Percentiles rank a stretch among this genome's conserved stretches.
Conservation (phyloP, 2,888 invertebrate genomes). For the Pyrrhia umbra region DNA sequence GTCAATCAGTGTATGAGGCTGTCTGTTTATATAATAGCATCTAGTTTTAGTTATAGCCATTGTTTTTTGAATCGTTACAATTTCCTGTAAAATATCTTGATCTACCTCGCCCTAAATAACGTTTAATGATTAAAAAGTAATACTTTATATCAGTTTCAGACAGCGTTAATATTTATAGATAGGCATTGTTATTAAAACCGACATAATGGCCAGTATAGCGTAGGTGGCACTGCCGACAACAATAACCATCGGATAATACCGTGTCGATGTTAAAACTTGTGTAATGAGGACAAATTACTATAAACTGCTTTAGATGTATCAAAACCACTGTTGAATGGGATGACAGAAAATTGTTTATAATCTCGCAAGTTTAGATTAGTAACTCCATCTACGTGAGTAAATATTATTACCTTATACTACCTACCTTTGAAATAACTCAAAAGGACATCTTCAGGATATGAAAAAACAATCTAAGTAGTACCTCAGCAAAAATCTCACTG, state of each 20-base stretch:
- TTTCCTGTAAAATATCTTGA: not conserved
- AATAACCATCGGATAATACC: conserved; percentile 59
- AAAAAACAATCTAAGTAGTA: not conserved
- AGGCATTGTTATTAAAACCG: conserved; percentile 28
- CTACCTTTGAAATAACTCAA: too few species aligned
- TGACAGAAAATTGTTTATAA: not conserved
- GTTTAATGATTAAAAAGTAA: conserved; percentile 51
- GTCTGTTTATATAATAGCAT: too few species aligned
- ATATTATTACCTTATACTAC: not conserved
- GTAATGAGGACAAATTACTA: conserved; percentile 60
- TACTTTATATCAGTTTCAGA: conserved; percentile 45
- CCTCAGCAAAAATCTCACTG: not conserved
- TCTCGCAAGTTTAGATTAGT: not conserved
- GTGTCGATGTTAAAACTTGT: conserved; percentile 50
- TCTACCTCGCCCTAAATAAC: conserved; percentile 33
- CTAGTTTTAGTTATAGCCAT: too few species aligned
- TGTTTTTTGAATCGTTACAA: too few species aligned
- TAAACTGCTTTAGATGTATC: conserved; percentile 61
- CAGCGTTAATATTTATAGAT: conserved; percentile 41
- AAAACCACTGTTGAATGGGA: conserved; percentile 25
- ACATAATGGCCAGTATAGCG: conserved; percentile 29
- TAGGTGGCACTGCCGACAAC: conserved; percentile 36
- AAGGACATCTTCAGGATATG: not conserved
- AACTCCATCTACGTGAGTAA: not conserved
- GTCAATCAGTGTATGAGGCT: too few species aligned